Base-by-base conservation (phyloP, 2,113 vertebrate genomes). In the Copsychus sechellarum region DNA sequence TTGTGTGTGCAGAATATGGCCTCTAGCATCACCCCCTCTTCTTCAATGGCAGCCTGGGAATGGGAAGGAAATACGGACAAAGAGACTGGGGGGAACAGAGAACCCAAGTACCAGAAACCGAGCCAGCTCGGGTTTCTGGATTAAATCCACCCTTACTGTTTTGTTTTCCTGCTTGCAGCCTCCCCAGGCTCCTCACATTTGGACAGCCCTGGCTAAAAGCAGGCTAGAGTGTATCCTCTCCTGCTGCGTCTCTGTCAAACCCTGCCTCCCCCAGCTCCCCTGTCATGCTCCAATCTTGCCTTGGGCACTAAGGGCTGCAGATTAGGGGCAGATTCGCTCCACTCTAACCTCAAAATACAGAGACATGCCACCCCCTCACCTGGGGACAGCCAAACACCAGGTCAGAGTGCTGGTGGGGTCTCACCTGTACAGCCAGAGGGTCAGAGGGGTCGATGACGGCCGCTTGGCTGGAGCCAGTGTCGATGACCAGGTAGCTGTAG, bases 1-100 rank as follows among this genome's bases (percentile, higher is more conserved):
- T 99, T 99, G 97, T 99, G 99, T 65, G 99, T 99, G 51, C 99
- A 99, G 45, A 99, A 98, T 93, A 99, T 99, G 74, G 99, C 99
- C 82, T 99, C 98, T 81, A 99, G 97, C 14, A 95, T 97, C 72
- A 98, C 99, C 12, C 98, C 98, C 64, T 99, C 99, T 86, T 98
- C 97, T 88, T 99, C 98, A 9, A 99, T 98, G 69, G 96, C 98
- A 79, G 98, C 97, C 99, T 99, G 88, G 43, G 74, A 91, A 24
- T 11, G 38, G 28, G 29, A 14, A 4, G 11, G 28, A 57, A 4
- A 13, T 47, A 48, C 1, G n/a, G 25, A 53, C 64, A 73, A 40
- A 83, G 47, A 48, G 4, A 56, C 56, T 9, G 33, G 6, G 1
- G 13, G 25, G 3, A 3, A 22, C 23, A 62, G 26, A 89, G 16